Evolutionary conservation across 1,140 invertebrate species (phyloP).

Genomic region (Euura lappo): DNA sequence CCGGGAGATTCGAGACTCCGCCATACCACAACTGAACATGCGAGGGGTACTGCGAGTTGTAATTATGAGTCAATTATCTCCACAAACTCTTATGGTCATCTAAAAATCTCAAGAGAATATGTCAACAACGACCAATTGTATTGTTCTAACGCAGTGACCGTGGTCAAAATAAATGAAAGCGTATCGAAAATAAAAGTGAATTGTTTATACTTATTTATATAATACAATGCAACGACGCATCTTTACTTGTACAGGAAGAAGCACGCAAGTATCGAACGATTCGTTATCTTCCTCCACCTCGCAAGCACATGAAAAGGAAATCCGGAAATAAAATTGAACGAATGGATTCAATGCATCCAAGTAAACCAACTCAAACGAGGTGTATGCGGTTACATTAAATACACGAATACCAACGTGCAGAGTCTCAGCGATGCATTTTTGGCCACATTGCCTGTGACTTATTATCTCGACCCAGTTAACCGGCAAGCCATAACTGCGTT

Average conservation of each 20-base stretch:
- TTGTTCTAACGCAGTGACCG: background rate
- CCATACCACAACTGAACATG: no score
- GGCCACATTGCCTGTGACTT: background rate
- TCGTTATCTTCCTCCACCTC: no score
- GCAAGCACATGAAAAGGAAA: no score
- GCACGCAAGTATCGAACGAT: no score
- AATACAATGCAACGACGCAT: background rate
- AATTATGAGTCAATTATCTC: background rate
- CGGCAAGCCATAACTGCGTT: background rate
- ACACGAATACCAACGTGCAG: no score
- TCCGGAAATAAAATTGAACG: no score
- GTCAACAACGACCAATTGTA: background rate
- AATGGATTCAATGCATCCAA: no score
- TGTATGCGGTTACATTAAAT: no score
- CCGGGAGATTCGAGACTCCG: no score
- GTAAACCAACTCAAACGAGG: no score
- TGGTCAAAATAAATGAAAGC: background rate
- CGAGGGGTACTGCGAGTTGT: background rate
- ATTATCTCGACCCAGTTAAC: background rate
- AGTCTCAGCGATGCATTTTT: no score
- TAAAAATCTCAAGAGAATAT: background rate
- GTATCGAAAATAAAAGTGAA: slow-evolving; percentile 4
- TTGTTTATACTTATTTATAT: background rate
- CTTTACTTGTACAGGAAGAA: no score
- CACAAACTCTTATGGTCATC: background rate